Evolutionary conservation across 1,140 invertebrate species (phyloP).

Genomic region (Camponotus floridanus): DNA sequence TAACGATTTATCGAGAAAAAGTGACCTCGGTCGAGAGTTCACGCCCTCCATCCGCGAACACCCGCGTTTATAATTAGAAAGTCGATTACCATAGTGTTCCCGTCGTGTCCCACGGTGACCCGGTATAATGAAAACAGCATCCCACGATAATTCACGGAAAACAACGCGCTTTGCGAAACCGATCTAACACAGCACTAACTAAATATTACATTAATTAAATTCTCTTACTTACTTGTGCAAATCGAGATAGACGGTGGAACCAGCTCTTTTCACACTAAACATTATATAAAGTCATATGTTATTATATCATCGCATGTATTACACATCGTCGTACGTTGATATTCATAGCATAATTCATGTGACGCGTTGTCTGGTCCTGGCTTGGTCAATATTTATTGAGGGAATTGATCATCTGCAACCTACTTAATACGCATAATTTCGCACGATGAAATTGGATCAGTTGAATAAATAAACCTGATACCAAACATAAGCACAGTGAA

Average conservation of each 20-base stretch:
- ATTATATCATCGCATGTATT: neutral
- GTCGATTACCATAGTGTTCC: constrained; percentile 70
- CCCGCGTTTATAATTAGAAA: constrained; percentile 74
- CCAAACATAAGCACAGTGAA: constrained; percentile 4
- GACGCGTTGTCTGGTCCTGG: neutral
- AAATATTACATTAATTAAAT: constrained; percentile 42
- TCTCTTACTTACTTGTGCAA: constrained; percentile 17
- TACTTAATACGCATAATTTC: constrained; percentile 24
- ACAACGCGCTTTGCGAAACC: constrained; percentile 27
- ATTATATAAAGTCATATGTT: neutral
- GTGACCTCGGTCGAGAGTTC: constrained; percentile 70
- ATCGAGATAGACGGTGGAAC: neutral
- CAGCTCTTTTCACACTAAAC: neutral
- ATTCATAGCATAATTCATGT: constrained; percentile 4
- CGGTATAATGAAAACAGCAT: constrained; percentile 45
- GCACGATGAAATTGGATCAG: constrained; percentile 1
- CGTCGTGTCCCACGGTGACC: constrained; percentile 19
- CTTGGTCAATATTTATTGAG: constrained; percentile 30
- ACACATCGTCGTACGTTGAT: neutral
- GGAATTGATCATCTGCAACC: neutral
- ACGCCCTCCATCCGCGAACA: constrained; percentile 32
- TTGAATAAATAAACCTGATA: constrained; percentile 15
- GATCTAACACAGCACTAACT: neutral
- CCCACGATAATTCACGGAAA: constrained; percentile 60
- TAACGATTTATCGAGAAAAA: constrained; percentile 70